Conservation (phyloP, 2,113 vertebrate genomes). For the Podocnemis expansa region DNA sequence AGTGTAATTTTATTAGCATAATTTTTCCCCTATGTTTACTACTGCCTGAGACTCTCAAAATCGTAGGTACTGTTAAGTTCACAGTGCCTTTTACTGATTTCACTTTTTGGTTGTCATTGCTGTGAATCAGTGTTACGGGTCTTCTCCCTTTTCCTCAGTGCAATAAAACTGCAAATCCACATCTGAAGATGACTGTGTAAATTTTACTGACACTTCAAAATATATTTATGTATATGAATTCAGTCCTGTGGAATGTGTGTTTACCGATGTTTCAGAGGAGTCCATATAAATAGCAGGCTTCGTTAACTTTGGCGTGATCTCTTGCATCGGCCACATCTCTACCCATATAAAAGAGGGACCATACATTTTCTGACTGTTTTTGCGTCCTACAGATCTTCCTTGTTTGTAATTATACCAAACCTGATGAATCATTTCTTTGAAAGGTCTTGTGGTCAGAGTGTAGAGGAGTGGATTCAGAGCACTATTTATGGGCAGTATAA, state of each 20-base stretch:
- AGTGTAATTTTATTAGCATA: background rate
- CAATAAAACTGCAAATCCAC: slow-evolving; percentile 16
- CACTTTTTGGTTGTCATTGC: background rate
- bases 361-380: slow-evolving; percentile 75
- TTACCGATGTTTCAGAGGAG: slow-evolving; percentile 71
- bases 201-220: background rate
- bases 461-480: slow-evolving; percentile 97
- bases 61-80: background rate
- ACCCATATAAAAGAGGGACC: slow-evolving; percentile 89
- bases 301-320: slow-evolving; percentile 73
- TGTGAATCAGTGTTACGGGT: background rate
- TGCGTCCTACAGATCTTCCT: slow-evolving; percentile 78
- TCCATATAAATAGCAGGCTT: slow-evolving; percentile 75
- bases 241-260: slow-evolving; percentile 71
- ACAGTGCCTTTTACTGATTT: background rate
- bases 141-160: background rate
- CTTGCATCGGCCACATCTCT: slow-evolving; percentile 90
- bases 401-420: slow-evolving; percentile 93
- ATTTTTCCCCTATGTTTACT: background rate
- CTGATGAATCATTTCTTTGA: slow-evolving; percentile 95
- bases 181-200: background rate
- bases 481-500: slow-evolving; percentile 97
- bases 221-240: slow-evolving; percentile 64
- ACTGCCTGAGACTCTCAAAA: background rate
- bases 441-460: slow-evolving; percentile 95